Evolutionary conservation across 2,888 invertebrate genomes (phyloP), one percentile per base, ranked within the genome.

Genomic region (Epinotia brunnichana): DNA sequence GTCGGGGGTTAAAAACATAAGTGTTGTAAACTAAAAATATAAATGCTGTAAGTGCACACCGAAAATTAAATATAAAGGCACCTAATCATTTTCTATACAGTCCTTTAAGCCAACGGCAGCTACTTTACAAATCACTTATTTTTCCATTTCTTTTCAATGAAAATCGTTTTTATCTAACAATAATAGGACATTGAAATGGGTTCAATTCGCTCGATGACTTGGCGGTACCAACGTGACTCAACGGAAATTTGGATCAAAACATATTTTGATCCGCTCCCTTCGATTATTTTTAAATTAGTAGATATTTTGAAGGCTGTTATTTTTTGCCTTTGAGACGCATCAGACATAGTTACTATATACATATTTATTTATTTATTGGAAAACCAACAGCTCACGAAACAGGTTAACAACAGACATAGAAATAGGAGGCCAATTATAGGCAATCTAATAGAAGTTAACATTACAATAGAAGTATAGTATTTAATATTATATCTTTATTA

Each of bases 251-350:
- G 7, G 67, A 64, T 48, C 62, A 74, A 75, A 75, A 75, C 73
- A 75, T 75, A 73, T 75, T 75, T 75, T 75, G 29, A 73, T 70
- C 61, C 24, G 51, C 51, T 24, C 60, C 41, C 60, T 19, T 62
- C 48, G 48, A 62, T 62, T 62, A n/a, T 62, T 62, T 3, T 4
- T 17, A n/a, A 21, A 2, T 2, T 54, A 54, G 64, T 21, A 54
- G 10, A 15, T 21, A 21, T 56, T 66, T 56, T 56, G 21, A 24
- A 21, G 24, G 21, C 56, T 1, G 15, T 11, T 54, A 19, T 17
- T 29, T 17, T 10, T 13, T 5, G 24, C 15, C 7, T 24, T 7
- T 7, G 35, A 19, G 21, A 19, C 21, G 39, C 5, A 11, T 17
- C 10, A 19, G 5, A 21, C 13, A 41, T 24, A 24, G 4, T 54